These are phyloP conservation scores for Oikopleura dioica DNA, from an alignment of 23 tunicate species.

Conservation along the genomic window DNA sequence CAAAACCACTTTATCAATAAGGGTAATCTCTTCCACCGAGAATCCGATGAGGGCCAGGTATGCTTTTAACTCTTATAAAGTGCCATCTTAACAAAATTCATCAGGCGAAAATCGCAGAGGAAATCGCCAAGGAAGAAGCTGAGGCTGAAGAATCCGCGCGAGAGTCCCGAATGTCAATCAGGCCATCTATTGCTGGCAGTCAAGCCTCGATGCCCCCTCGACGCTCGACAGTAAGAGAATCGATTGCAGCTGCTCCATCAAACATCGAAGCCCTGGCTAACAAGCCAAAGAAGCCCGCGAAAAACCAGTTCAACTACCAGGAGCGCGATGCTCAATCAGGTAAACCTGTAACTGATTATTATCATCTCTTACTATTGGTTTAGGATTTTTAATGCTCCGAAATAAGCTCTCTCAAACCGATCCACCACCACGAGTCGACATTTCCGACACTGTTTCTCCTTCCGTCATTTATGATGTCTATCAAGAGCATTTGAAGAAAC, in stretches of 20 bases:
- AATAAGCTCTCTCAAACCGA: constrained; percentile 21
- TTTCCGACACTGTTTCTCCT: constrained; percentile 67
- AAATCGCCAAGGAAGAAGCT: not conserved
- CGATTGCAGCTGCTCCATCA: too few relatives aligned
- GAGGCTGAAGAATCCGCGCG: not conserved
- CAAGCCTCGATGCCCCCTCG: too few relatives aligned
- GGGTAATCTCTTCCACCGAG: not conserved
- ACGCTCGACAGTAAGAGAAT: too few relatives aligned
- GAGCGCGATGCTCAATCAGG: not conserved
- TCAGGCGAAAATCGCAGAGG: not conserved
- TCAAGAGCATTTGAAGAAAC: not conserved
- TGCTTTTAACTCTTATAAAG: too few relatives aligned
- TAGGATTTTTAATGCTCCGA: not conserved
- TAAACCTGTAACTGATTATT: not conserved
- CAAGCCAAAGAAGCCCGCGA: not conserved
- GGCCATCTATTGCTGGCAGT: too few relatives aligned
- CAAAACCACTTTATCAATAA: not conserved
- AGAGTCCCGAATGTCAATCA: too few relatives aligned
- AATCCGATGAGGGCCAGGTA: not conserved
- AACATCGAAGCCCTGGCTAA: too few relatives aligned
- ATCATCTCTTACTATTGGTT: not conserved
- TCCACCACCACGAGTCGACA: constrained; percentile 91
- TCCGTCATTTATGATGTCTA: constrained; percentile 20
- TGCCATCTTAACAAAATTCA: too few relatives aligned
- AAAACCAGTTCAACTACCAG: not conserved